These are phyloP conservation scores for Haemorhous mexicanus DNA, from an alignment of 2,113 vertebrate species.

Conservation along the genomic window DNA sequence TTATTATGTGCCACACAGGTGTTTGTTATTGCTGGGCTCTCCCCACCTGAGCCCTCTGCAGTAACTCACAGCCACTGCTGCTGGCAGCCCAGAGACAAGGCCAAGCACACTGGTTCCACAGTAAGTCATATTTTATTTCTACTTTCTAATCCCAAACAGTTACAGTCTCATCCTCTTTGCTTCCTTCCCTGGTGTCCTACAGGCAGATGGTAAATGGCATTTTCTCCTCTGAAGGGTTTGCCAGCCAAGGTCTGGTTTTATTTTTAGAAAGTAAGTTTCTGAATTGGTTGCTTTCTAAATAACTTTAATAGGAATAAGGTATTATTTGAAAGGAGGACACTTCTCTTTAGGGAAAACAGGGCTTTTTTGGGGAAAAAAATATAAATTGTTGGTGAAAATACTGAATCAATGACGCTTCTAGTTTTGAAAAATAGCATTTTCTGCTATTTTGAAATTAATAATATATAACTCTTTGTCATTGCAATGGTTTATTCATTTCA, in stretches of 20 bases:
- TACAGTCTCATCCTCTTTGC: background rate
- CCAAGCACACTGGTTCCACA: background rate
- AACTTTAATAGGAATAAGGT: background rate
- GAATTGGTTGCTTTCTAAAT: background rate
- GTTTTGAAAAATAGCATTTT: background rate
- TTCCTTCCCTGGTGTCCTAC: background rate
- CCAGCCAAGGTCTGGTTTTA: background rate
- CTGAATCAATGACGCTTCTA: background rate
- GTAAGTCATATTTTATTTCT: constrained; percentile 29
- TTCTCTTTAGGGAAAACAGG: background rate
- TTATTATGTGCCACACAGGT: background rate
- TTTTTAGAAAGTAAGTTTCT: background rate
- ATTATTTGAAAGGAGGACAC: background rate
- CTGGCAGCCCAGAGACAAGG: background rate
- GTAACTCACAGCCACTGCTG: background rate
- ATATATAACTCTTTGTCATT: background rate
- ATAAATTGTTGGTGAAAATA: background rate
- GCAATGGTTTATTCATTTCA: background rate
- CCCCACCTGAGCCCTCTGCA: background rate
- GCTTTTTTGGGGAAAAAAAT: background rate
- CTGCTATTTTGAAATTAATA: background rate
- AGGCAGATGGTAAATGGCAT: background rate
- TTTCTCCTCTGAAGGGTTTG: background rate
- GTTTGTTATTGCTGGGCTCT: background rate
- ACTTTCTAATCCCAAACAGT: background rate